Evolutionary conservation across 2,888 invertebrate genomes (phyloP).

Genomic region (Drosophila trichaetosa): DNA sequence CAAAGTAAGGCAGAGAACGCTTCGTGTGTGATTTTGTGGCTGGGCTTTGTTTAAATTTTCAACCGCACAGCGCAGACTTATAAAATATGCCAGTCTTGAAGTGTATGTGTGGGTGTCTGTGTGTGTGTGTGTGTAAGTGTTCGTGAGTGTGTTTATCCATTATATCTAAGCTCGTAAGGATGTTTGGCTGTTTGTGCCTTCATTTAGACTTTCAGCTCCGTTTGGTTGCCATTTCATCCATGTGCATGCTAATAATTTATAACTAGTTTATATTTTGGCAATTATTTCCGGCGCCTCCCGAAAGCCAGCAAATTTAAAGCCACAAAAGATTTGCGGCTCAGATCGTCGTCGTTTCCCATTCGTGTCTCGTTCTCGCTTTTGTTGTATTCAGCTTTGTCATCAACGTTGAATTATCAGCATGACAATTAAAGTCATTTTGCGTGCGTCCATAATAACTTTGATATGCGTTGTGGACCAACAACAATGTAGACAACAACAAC

Average conservation of each 20-base stretch:
- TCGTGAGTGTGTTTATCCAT: constrained; percentile 48
- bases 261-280: constrained; percentile 80
- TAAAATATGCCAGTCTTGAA: constrained; percentile 65
- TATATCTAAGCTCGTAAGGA: constrained; percentile 55
- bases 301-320: constrained; percentile 23
- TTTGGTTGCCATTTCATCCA: constrained; percentile 60
- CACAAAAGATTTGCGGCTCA: constrained; percentile 50
- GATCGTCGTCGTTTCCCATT: constrained; percentile 8
- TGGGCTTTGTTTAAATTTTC: constrained; percentile 74
- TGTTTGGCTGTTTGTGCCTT: constrained; percentile 50
- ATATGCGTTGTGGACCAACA: constrained; percentile 43
- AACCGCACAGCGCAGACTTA: constrained; percentile 56
- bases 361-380: neutral
- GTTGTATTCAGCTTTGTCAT: constrained; percentile 21
- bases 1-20: constrained; percentile 41
- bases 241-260: constrained; percentile 74
- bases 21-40: constrained; percentile 58
- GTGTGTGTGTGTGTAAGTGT: constrained; percentile 17
- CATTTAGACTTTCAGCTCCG: constrained; percentile 63
- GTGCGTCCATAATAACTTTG: constrained; percentile 62
- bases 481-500: constrained; percentile 23
- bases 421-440: constrained; percentile 71
- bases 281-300: constrained; percentile 65
- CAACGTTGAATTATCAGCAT: constrained; percentile 47
- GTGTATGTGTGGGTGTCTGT: constrained; percentile 18